phyloP scores from a whole-genome alignment of 2,113 vertebrate genomes.

The Podocnemis expansa region DNA sequence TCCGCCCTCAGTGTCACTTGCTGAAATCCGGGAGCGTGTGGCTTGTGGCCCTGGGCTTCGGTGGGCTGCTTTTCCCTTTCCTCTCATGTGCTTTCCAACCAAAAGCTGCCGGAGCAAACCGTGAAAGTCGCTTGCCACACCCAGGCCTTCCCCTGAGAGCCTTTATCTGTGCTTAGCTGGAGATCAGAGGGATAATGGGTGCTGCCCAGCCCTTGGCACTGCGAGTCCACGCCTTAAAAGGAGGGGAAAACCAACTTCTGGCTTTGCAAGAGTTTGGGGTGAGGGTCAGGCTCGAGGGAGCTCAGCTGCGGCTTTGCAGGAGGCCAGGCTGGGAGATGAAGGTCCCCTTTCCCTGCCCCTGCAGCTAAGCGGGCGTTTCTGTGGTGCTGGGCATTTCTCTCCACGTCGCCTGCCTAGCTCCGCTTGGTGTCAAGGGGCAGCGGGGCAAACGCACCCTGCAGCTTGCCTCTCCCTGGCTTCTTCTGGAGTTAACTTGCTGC shows the following conservation, averaged over 20 bases:
- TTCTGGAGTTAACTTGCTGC: background rate
- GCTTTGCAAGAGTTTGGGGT: background rate
- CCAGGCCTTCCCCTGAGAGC: background rate
- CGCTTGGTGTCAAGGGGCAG: background rate
- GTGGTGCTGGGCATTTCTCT: background rate
- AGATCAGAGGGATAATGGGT: background rate
- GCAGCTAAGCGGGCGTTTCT: background rate
- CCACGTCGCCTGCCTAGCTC: too few species aligned
- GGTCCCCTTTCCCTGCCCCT: background rate
- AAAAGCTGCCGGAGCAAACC: background rate
- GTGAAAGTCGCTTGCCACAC: slow-evolving; percentile 38
- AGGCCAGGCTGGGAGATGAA: background rate
- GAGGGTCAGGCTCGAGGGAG: background rate
- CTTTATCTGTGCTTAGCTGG: background rate
- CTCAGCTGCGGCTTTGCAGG: background rate
- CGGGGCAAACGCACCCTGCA: background rate
- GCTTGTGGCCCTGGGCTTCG: too few species aligned
- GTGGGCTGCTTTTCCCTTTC: background rate
- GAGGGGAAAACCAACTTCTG: background rate
- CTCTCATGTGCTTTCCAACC: too few species aligned
- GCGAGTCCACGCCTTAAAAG: background rate
- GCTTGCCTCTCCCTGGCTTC: background rate
- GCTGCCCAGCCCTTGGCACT: background rate
- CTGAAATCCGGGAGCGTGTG: too few species aligned
- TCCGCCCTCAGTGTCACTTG: too few species aligned